A percentile compares a stretch with the other conserved stretches of the same genome.
Conservation (phyloP, 2,888 invertebrate genomes). For the Agrotis clavis region DNA sequence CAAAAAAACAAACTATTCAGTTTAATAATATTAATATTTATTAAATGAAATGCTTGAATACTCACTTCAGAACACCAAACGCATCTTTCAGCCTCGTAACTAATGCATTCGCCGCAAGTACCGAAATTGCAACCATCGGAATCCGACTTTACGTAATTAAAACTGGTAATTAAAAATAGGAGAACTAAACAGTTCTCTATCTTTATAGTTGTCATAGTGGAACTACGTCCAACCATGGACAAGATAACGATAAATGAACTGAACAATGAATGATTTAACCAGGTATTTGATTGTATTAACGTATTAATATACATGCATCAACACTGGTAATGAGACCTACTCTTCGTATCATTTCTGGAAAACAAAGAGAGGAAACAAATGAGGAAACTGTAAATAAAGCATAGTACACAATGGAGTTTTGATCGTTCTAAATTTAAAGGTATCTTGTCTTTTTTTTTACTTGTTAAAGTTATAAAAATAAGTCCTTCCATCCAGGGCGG, state of each 20-base stretch:
- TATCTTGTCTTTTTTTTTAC: too few relatives aligned
- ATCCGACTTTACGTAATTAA: conserved; percentile 47
- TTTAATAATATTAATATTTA: too few relatives aligned
- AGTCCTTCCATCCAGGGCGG: too few relatives aligned
- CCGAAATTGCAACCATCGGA: conserved; percentile 57
- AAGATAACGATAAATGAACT: not conserved
- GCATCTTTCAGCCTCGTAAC: conserved; percentile 71
- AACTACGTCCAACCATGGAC: conserved; percentile 8
- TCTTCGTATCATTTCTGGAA: conserved; percentile 9
- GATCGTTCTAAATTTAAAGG: conserved; percentile 1
- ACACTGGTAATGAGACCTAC: not conserved
- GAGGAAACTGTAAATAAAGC: conserved; percentile 37
- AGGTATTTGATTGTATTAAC: conserved; percentile 6
- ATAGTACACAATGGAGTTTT: conserved; percentile 19
- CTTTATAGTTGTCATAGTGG: conserved; percentile 25
- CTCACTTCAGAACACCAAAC: conserved; percentile 81
- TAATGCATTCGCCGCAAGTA: conserved; percentile 79
- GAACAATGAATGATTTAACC: not conserved
- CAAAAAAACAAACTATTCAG: too few relatives aligned
- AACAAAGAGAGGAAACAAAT: conserved; percentile 9
- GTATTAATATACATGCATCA: not conserved
- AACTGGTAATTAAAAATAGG: conserved; percentile 34
- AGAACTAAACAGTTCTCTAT: conserved; percentile 45
- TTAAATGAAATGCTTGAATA: not conserved
- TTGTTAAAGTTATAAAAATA: too few relatives aligned